phyloP scores from a whole-genome alignment of 2,888 invertebrate species.

The Ptilodon capucinus region DNA sequence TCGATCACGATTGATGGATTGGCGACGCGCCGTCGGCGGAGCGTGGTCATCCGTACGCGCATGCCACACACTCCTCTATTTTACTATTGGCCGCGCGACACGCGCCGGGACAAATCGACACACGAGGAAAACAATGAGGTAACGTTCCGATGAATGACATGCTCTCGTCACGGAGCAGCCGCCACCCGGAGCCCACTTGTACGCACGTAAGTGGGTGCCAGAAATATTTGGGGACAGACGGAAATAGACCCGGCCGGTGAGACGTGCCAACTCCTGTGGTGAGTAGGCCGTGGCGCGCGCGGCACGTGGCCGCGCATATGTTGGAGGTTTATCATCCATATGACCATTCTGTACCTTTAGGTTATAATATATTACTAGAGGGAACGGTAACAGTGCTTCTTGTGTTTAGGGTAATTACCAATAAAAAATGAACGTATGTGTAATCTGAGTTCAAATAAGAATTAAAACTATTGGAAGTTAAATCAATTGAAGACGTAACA shows the following conservation, averaged over 20 bases:
- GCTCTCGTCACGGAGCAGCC: slow-evolving; percentile 51
- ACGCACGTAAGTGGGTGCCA: slow-evolving; percentile 72
- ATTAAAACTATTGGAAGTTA: neutral
- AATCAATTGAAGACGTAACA: neutral
- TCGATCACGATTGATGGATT: slow-evolving; percentile 75
- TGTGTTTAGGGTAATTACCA: no score
- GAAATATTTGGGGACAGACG: slow-evolving; percentile 76
- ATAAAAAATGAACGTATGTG: no score
- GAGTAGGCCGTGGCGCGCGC: slow-evolving; percentile 53
- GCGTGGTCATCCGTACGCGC: slow-evolving; percentile 58
- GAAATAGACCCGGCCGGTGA: slow-evolving; percentile 70
- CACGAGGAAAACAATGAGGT: slow-evolving; percentile 75
- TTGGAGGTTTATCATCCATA: slow-evolving; percentile 41
- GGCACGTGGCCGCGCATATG: slow-evolving; percentile 63
- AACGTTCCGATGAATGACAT: slow-evolving; percentile 80
- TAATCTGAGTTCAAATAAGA: neutral
- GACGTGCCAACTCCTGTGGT: slow-evolving; percentile 72
- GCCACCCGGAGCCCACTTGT: slow-evolving; percentile 62
- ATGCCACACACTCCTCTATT: slow-evolving; percentile 54
- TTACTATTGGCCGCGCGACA: slow-evolving; percentile 67
- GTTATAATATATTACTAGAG: neutral
- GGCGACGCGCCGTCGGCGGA: slow-evolving; percentile 63
- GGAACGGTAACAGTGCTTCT: no score
- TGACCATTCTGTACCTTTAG: slow-evolving; percentile 19
- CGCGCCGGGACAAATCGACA: slow-evolving; percentile 68